Evolutionary conservation across 2,113 vertebrate genomes (phyloP).

Genomic region (Xenus cinereus): DNA sequence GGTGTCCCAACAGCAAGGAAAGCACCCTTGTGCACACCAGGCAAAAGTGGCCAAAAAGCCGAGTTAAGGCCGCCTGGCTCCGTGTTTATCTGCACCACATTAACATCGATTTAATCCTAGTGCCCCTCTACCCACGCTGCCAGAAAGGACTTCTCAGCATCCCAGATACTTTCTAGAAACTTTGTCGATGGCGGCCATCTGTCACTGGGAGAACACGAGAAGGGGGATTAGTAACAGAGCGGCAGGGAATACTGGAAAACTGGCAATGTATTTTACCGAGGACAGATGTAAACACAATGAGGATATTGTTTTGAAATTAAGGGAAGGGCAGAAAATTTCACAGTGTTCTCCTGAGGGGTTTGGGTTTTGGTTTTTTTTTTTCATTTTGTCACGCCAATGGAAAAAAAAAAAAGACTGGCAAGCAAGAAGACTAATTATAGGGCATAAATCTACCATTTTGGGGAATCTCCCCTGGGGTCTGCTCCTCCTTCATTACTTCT

Average conservation of each 20-base stretch:
- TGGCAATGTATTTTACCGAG: not conserved
- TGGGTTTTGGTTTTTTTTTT: not conserved
- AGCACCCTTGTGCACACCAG: not conserved
- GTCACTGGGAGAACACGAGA: not conserved
- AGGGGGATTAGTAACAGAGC: not conserved
- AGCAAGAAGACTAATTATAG: not conserved
- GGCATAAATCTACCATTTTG: not conserved
- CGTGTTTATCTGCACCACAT: not conserved
- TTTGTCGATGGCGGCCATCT: not conserved
- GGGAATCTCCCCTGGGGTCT: not conserved
- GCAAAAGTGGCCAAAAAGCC: not conserved
- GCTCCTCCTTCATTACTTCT: not conserved
- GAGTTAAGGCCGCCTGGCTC: not conserved
- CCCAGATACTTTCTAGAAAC: not conserved
- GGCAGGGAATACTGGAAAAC: not conserved
- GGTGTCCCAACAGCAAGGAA: rapidly evolving
- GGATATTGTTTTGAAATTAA: conserved; percentile 23
- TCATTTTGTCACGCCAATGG: not conserved
- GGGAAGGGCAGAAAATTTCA: not conserved
- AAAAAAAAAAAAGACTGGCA: not conserved
- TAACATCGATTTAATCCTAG: not conserved
- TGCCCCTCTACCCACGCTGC: not conserved
- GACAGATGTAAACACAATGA: conserved; percentile 24
- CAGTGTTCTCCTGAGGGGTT: not conserved
- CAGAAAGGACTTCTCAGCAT: not conserved